These are phyloP conservation scores for Drosophila ananassae DNA, from an alignment of 1,140 invertebrate genomes.

Conservation along the genomic window DNA sequence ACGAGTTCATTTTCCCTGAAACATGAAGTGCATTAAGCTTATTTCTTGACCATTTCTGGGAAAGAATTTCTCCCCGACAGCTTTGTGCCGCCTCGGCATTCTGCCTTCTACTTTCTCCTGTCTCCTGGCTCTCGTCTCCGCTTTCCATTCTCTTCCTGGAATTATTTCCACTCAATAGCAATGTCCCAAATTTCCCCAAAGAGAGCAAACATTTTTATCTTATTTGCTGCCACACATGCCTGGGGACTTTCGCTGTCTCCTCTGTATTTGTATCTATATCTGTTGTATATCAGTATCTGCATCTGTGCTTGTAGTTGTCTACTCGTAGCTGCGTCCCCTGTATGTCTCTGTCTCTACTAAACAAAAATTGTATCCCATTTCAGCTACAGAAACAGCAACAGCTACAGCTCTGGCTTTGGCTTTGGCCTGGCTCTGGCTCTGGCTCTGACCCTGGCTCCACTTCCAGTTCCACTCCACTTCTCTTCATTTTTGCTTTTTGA, in stretches of 20 bases:
- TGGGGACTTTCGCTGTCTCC: slow-evolving; percentile 12
- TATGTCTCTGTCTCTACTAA: slow-evolving; percentile 10
- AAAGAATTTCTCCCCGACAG: not conserved
- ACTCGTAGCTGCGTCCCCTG: not conserved
- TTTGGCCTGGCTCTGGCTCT: not conserved
- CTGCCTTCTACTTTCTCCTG: not conserved
- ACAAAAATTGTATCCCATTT: slow-evolving; percentile 32
- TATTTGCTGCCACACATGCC: slow-evolving; percentile 28
- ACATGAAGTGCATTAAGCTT: not conserved
- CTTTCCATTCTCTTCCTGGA: not conserved
- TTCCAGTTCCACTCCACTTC: not conserved
- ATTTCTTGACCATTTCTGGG: not conserved
- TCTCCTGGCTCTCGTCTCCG: not conserved
- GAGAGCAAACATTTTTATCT: slow-evolving; percentile 28
- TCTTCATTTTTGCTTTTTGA: slow-evolving; percentile 14
- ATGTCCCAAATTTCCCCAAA: slow-evolving; percentile 28
- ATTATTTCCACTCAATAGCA: slow-evolving; percentile 23
- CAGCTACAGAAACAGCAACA: not conserved
- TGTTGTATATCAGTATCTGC: not conserved
- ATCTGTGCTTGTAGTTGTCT: not conserved
- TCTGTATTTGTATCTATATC: not conserved
- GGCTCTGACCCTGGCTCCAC: not conserved
- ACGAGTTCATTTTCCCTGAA: not conserved
- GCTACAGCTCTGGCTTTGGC: too few relatives aligned
- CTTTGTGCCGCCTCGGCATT: not conserved